These are phyloP conservation scores for Syngnathus acus DNA, from an alignment of 2,797 vertebrate species.

Conservation along the genomic window DNA sequence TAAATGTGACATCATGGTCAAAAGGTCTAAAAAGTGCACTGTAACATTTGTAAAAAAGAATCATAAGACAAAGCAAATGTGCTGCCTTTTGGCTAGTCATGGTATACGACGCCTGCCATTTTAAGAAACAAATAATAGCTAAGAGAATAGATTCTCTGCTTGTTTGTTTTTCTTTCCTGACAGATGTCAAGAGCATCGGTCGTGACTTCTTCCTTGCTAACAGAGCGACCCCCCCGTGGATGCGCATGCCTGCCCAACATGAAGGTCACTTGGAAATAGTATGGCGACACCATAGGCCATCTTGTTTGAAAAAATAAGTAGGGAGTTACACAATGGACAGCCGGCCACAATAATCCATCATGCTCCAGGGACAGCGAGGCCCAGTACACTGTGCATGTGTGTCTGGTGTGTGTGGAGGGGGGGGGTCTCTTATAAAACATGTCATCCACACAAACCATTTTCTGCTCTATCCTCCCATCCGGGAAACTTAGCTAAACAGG, in stretches of 20 bases:
- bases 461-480: constrained; percentile 44
- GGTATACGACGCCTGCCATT: not conserved
- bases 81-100: not conserved
- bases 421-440: constrained; percentile 25
- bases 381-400: constrained; percentile 30
- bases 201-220: not conserved
- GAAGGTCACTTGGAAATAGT: constrained; percentile 12
- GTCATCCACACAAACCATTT: constrained; percentile 42
- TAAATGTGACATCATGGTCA: too few relatives aligned
- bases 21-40: too few relatives aligned
- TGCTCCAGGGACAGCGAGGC: constrained; percentile 28
- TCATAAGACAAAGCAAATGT: not conserved
- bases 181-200: not conserved
- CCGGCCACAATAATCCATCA: constrained; percentile 39
- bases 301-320: constrained; percentile 27
- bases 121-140: not conserved
- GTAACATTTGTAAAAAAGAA: not conserved
- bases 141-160: not conserved
- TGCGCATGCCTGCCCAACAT: not conserved
- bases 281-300: constrained; percentile 10
- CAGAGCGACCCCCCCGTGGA: not conserved
- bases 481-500: constrained; percentile 50
- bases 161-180: not conserved
- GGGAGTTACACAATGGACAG: constrained; percentile 39
- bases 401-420: not conserved